These are phyloP conservation scores for Sapajus apella DNA, from an alignment of 2,113 vertebrate species.

Conservation along the genomic window DNA sequence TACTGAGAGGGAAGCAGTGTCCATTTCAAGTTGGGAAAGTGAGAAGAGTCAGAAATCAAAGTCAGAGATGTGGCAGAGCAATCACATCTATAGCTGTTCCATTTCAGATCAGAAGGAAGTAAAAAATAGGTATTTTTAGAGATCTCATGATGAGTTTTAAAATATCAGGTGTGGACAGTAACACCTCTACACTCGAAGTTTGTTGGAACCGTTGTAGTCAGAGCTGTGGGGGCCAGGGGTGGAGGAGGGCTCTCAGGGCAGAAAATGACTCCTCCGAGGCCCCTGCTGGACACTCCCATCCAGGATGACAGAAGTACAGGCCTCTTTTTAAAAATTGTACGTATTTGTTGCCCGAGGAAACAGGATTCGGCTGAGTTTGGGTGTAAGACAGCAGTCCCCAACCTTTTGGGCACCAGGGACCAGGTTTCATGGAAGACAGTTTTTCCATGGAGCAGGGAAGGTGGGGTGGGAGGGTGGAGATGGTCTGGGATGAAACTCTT, in stretches of 20 bases:
- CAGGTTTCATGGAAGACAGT: no score
- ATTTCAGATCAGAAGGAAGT: background rate
- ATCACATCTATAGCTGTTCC: background rate
- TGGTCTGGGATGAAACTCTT: no score
- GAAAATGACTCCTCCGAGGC: background rate
- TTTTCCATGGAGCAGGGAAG: no score
- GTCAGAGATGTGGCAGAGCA: background rate
- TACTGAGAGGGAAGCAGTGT: background rate
- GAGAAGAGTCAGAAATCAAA: background rate
- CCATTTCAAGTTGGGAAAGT: background rate
- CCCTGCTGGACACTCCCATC: background rate
- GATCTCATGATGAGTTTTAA: background rate
- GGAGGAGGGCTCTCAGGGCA: no score
- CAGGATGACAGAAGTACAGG: no score
- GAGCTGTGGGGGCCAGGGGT: background rate
- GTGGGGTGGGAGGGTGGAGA: no score
- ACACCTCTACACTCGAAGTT: accelerated
- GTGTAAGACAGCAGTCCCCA: no score
- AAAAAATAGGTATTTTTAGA: background rate
- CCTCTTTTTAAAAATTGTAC: background rate
- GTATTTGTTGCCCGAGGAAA: background rate
- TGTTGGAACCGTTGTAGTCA: background rate
- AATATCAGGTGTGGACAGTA: background rate
- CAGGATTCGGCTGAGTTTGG: background rate
- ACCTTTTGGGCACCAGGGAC: no score